Evolutionary conservation across 2,113 vertebrate genomes (phyloP), one percentile per base, ranked within the genome.

Genomic region (Semnornis frantzii): DNA sequence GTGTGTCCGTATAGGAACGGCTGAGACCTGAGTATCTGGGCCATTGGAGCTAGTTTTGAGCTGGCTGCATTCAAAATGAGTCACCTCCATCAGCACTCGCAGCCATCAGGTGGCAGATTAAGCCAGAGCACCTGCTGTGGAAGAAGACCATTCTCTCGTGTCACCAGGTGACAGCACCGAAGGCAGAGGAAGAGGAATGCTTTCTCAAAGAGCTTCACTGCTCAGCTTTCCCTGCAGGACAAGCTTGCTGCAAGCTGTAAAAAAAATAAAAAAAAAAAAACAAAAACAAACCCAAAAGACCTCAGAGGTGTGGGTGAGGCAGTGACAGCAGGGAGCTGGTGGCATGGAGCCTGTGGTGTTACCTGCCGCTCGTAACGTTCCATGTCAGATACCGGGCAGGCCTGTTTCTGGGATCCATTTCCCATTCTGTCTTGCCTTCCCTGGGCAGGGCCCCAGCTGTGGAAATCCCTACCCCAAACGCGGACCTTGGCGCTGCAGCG

Each of bases 11-110:
- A 21, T n/a, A 24, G 28, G 20, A 20, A 17, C 0, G 10, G 12
- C 50, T 5, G 37, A 20, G 14, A 2, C 2, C 1, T 0, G 13
- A 10, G 4, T 1, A 8, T 18, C 48, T 15, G 9, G 0, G 10
- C 5, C 7, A 4, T 3, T 15, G 39, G 66, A 24, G 59, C 11
- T 6, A 21, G 15, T 8, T 42, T 17, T 23, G 42, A 44, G 52
- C 28, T 5, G 16, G 15, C 10, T 44, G 34, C 25, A 9, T 33
- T 39, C 16, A 3, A 20, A 63, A 9, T 16, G 52, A 72, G 64
- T 34, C 28, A 1, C 39, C 37, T 19, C n/a, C 28, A 12, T 4
- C 27, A 8, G 37, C 30, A 14, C 8, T 8, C 16, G 1, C 19
- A 12, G 52, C 12, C 11, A 8, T 1, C 7, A 5, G 71, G 17